Evolutionary conservation across 2,797 vertebrate genomes (phyloP).

Genomic region (Sylvia borin): DNA sequence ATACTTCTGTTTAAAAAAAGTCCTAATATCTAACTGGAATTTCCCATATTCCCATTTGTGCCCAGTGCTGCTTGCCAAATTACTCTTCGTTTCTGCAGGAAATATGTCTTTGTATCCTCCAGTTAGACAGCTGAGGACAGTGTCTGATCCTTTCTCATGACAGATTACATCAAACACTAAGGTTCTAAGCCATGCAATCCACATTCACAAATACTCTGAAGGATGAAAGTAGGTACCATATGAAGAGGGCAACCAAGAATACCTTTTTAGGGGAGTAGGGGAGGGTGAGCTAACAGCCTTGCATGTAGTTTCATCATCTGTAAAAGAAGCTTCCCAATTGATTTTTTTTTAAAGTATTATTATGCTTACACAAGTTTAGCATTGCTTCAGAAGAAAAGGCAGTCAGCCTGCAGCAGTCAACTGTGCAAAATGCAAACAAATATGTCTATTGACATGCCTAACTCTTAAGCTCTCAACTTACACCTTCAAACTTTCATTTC

Average conservation of each 20-base stretch:
- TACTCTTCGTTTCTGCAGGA: background rate
- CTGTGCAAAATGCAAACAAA: background rate
- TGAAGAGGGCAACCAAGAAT: background rate
- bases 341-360: background rate
- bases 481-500: background rate
- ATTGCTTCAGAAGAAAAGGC: background rate
- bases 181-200: background rate
- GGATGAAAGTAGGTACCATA: background rate
- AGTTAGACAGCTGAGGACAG: background rate
- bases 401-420: background rate
- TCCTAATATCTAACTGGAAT: background rate
- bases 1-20: background rate
- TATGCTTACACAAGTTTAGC: background rate
- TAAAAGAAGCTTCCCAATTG: background rate
- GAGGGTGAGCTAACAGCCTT: background rate
- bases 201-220: background rate
- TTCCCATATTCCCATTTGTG: background rate
- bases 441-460: background rate
- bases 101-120: background rate
- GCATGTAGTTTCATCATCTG: background rate
- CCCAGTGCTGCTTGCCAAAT: background rate
- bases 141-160: background rate
- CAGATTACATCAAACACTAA: background rate
- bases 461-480: background rate
- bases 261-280: background rate